These are phyloP conservation scores for Elymnias hypermnestra DNA, from an alignment of 1,140 invertebrate genomes.

Conservation along the genomic window DNA sequence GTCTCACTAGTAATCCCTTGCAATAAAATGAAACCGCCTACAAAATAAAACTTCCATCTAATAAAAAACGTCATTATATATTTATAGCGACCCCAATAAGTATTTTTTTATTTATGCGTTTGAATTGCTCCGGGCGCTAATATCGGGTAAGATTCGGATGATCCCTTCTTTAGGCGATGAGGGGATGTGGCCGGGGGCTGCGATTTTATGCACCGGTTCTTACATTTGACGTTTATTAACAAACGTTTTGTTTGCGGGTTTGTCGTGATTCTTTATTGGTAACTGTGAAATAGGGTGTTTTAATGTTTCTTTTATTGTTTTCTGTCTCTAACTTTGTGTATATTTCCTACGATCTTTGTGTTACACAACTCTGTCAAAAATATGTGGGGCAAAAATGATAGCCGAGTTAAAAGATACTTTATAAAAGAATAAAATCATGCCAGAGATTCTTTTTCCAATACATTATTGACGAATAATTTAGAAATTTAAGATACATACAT, in stretches of 20 bases:
- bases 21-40: conserved; percentile 6
- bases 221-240: conserved; percentile 57
- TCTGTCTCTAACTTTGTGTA: no score
- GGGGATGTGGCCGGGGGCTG: conserved; percentile 30
- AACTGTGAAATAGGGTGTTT: conserved; percentile 14
- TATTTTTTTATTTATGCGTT: conserved; percentile 65
- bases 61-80: conserved; percentile 38
- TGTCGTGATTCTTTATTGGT: conserved; percentile 18
- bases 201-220: conserved; percentile 51
- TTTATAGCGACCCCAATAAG: conserved; percentile 51
- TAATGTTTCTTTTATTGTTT: conserved; percentile 3
- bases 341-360: no score
- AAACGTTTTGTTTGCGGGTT: conserved; percentile 28
- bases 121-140: conserved; percentile 56
- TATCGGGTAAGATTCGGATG: conserved; percentile 59
- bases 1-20: no score
- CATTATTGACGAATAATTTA: no score
- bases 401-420: no score
- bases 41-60: conserved; percentile 4
- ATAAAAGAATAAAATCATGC: no score
- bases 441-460: no score
- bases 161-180: conserved; percentile 42
- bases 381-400: no score
- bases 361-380: no score
- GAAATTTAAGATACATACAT: no score